Base-by-base conservation (phyloP, 2,797 vertebrate species). In the Otolemur crassicaudatus region DNA sequence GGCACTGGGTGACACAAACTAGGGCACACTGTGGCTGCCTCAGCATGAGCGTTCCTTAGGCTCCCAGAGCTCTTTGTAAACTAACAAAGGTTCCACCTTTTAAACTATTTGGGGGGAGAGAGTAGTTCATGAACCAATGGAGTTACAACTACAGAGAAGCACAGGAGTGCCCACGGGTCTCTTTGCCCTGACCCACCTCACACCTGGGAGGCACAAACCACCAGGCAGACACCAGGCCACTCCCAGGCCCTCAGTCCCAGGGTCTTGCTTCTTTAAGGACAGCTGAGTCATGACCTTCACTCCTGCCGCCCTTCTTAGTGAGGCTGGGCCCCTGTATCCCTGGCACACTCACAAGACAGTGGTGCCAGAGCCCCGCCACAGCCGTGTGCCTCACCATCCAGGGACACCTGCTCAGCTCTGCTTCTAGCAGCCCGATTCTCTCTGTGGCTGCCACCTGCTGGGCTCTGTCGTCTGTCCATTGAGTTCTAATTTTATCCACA, bases 291-390 rank as follows among this genome's bases (percentile, higher is more conserved):
- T 14, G 8, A 19, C 22, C 43, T 40, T 19, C 3, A 25, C 9
- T 9, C 1, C 53, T 3, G 8, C 17, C 5, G 1, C 37, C 9
- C 49, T 20, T 10, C 4, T 11, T 75, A 4, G 20, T 3, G 12
- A 16, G n/a, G 22, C 7, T 14, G 17, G 17, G 23, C 11, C 9
- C 60, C 60, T 61, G 23, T 23, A 23, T 7, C 60, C n/a, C 67
- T 6, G 17, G n/a, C 31, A 17, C 3, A 8, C 67, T n/a, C 31
- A 69, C 3, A 10, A 34, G 17, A 34, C 14, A 29, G 29, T n/a
- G 17, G 17, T n/a, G 17, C 31, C 31, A 9, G 65, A 69, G 63
- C 63, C 31, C 12, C 14, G 27, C 63, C 63, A 31, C 13, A 8
- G 7, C n/a, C 19, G n/a, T 70, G 67, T 9, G 10, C 34, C 34